Evolutionary conservation across 2,113 vertebrate genomes (phyloP).

Genomic region (Rhinopithecus roxellana): DNA sequence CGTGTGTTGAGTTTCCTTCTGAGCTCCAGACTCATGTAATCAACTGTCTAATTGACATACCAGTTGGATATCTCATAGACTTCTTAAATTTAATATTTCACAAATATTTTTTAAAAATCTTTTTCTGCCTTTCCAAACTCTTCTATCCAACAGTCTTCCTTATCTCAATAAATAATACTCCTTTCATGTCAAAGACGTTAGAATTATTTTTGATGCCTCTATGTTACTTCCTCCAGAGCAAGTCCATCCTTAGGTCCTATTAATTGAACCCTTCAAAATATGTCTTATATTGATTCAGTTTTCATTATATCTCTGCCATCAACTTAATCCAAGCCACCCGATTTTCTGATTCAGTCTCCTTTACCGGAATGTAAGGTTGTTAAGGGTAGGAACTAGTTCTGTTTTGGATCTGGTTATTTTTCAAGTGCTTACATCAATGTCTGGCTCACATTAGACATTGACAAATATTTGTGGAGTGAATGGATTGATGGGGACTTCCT

Average conservation of each 20-base stretch:
- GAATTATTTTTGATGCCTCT: not conserved
- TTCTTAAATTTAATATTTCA: not conserved
- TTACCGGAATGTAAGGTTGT: not conserved
- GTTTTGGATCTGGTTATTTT: not conserved
- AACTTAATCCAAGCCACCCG: not conserved
- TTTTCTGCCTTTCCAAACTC: not conserved
- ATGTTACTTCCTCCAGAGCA: not conserved
- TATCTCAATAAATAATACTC: not conserved
- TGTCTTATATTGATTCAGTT: not conserved
- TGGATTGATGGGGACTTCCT: not conserved
- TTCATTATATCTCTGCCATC: not conserved
- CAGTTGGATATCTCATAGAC: not conserved
- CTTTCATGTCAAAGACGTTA: not conserved
- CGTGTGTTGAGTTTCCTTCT: not conserved
- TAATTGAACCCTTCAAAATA: not conserved
- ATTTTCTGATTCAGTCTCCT: not conserved
- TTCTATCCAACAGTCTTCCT: not conserved
- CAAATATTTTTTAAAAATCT: not conserved
- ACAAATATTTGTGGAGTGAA: not conserved
- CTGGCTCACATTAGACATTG: not conserved
- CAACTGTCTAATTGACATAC: not conserved
- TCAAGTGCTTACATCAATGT: not conserved
- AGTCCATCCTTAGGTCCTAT: not conserved
- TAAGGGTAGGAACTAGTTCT: not conserved
- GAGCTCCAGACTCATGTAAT: not conserved